A percentile compares a stretch with the other conserved stretches of the same genome.
These are phyloP conservation scores for Cacatua alba DNA, from an alignment of 2,113 vertebrate genomes.

Conservation along the genomic window DNA sequence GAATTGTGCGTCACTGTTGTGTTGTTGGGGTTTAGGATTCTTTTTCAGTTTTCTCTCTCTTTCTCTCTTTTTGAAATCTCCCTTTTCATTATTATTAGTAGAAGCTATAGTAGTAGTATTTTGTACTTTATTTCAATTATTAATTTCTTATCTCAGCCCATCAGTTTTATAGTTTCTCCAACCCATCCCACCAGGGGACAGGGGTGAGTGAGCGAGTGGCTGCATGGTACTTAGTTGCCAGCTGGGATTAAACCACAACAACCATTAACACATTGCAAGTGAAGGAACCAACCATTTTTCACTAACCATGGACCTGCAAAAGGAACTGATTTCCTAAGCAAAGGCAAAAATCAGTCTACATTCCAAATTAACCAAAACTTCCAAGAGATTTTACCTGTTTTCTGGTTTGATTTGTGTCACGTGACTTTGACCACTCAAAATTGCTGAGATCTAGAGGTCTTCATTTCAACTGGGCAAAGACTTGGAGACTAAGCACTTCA, in stretches of 20 bases:
- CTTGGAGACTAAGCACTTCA: neutral
- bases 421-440: neutral
- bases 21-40: neutral
- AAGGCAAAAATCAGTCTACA: neutral
- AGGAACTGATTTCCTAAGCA: neutral
- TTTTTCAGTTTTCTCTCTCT: neutral
- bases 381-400: neutral
- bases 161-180: neutral
- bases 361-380: neutral
- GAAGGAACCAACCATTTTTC: neutral
- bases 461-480: neutral
- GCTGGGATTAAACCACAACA: neutral
- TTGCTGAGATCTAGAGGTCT: neutral
- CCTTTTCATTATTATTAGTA: neutral
- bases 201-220: neutral
- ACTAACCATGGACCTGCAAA: neutral
- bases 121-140: neutral
- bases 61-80: neutral
- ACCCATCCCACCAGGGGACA: neutral
- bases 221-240: neutral
- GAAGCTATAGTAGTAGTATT: neutral
- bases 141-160: neutral
- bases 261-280: neutral
- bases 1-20: neutral
- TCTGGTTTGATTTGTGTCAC: neutral